These are phyloP conservation scores for Temnothorax curvispinosus DNA, from an alignment of 1,140 invertebrate genomes.

Conservation along the genomic window DNA sequence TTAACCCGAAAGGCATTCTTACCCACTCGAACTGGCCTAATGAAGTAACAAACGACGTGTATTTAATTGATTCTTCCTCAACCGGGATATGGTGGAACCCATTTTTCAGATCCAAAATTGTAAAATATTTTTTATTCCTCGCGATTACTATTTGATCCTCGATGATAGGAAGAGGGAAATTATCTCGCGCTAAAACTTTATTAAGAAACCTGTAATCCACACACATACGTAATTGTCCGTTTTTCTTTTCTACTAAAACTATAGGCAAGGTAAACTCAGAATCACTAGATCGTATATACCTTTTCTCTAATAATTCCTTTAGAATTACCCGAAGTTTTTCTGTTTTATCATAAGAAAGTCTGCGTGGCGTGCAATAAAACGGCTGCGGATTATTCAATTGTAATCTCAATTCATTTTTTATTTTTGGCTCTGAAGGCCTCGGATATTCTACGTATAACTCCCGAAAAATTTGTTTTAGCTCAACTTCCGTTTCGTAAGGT, in stretches of 20 bases:
- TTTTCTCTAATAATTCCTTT: conserved; percentile 73
- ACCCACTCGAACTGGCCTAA: too few species aligned
- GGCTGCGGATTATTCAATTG: conserved; percentile 74
- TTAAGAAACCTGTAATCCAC: not conserved
- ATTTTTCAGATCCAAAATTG: not conserved
- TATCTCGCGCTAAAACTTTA: not conserved
- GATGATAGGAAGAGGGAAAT: conserved; percentile 42
- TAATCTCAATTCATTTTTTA: conserved; percentile 50
- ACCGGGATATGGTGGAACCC: too few species aligned
- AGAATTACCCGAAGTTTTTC: conserved; percentile 75
- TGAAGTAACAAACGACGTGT: too few species aligned
- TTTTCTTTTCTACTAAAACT: conserved; percentile 70
- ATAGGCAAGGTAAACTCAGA: conserved; percentile 73
- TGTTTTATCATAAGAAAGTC: conserved; percentile 70
- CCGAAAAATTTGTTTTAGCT: not conserved
- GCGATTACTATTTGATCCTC: not conserved
- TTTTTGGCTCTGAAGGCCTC: conserved; percentile 39
- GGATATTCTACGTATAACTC: not conserved
- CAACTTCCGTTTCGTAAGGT: not conserved
- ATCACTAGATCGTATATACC: conserved; percentile 78
- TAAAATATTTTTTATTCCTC: not conserved
- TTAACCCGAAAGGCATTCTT: too few species aligned
- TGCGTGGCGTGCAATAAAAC: conserved; percentile 72
- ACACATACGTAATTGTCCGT: conserved; percentile 47
- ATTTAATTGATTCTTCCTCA: too few species aligned